Conservation (phyloP, 2,113 vertebrate species). For the Ptychochromis oligacanthus region DNA sequence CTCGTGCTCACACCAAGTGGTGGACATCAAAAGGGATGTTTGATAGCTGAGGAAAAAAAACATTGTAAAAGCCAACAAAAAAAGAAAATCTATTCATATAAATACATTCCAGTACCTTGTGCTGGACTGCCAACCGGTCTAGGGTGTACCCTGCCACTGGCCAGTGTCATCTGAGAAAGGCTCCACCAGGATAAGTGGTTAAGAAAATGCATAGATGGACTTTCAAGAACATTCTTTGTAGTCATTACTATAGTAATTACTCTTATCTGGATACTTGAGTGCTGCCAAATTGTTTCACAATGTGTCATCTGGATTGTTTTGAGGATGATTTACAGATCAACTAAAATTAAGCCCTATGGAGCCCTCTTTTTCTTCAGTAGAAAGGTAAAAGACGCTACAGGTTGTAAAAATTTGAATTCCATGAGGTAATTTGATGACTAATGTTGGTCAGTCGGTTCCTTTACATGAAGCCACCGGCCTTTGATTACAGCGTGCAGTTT, state of each 20-base stretch:
- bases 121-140: no score
- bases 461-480: constrained; percentile 11
- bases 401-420: background rate
- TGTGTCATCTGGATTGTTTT: background rate
- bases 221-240: background rate
- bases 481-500: constrained; percentile 18
- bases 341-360: background rate
- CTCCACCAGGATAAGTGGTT: background rate
- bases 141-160: no score
- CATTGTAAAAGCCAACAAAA: background rate
- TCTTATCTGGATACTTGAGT: background rate
- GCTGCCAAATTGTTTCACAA: background rate
- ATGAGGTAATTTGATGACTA: constrained; percentile 22
- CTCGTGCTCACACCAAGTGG: background rate
- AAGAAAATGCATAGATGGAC: background rate
- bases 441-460: background rate
- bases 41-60: background rate
- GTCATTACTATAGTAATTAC: background rate
- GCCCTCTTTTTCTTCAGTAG: background rate
- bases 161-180: background rate
- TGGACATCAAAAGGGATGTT: background rate
- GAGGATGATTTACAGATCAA: background rate
- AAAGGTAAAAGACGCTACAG: background rate
- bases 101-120: background rate
- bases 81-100: background rate